Conservation (phyloP, 92 coral and sea anemone genomes). For the Porites cylindrica region DNA sequence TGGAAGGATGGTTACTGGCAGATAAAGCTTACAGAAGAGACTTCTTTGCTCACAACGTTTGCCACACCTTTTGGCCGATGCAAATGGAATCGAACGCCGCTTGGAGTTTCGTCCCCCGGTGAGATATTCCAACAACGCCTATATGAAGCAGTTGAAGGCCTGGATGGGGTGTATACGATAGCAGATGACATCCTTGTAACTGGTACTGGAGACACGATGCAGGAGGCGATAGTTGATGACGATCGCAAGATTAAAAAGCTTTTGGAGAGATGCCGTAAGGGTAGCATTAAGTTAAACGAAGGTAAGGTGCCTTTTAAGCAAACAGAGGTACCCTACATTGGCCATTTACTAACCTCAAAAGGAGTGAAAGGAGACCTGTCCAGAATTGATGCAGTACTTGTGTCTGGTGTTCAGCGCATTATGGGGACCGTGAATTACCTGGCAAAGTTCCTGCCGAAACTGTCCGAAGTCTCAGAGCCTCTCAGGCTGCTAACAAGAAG, state of each 20-base stretch:
- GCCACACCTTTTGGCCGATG: not conserved
- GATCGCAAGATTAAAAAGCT: not conserved
- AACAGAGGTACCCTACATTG: no score
- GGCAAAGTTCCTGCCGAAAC: no score
- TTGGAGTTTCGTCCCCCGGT: not conserved
- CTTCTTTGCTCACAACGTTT: not conserved
- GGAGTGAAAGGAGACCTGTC: no score
- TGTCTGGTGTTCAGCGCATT: no score
- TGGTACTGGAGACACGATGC: not conserved
- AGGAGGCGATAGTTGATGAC: not conserved
- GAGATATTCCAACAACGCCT: not conserved
- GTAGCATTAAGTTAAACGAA: not conserved
- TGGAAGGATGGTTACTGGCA: not conserved
- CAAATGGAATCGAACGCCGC: not conserved
- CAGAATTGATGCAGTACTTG: no score
- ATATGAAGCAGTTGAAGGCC: not conserved
- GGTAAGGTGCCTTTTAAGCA: no score
- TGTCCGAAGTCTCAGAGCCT: no score
- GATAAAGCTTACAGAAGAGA: not conserved
- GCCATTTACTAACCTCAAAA: no score
- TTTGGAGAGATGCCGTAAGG: not conserved
- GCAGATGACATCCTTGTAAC: not conserved
- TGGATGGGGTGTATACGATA: not conserved
- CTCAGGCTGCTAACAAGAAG: no score
- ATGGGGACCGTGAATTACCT: no score